These are phyloP conservation scores for Perdix hodgsoniae DNA, from an alignment of 2,797 vertebrate genomes.

Conservation along the genomic window DNA sequence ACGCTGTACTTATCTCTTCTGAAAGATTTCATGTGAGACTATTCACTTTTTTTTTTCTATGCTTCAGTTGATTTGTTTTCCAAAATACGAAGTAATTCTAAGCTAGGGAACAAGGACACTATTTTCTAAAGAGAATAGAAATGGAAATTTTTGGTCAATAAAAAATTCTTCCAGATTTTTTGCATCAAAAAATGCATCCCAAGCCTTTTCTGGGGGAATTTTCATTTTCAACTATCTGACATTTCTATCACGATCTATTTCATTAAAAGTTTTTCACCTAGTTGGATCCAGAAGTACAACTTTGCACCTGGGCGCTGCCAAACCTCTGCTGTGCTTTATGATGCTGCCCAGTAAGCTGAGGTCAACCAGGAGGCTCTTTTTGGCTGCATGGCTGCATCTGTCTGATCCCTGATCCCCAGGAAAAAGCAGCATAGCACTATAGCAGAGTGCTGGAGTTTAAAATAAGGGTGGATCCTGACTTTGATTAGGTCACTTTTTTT, in stretches of 20 bases:
- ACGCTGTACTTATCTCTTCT: neutral
- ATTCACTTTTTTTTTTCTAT: neutral
- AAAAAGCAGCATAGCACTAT: neutral
- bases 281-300: neutral
- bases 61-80: neutral
- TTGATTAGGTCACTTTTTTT: constrained; percentile 17
- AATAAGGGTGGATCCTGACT: constrained; percentile 8
- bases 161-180: constrained; percentile 27
- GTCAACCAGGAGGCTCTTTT: neutral
- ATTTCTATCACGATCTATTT: neutral
- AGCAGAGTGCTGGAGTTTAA: constrained; percentile 27
- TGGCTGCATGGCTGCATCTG: neutral
- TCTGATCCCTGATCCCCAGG: neutral
- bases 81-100: constrained; percentile 7
- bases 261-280: neutral
- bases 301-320: neutral
- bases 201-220: neutral
- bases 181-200: neutral
- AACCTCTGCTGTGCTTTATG: neutral
- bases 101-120: neutral
- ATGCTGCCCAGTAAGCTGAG: neutral
- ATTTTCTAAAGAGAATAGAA: neutral
- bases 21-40: neutral
- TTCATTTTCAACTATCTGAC: neutral
- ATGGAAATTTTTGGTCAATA: neutral